Evolutionary conservation across 2,888 invertebrate species (phyloP), one percentile per base, ranked within the genome.

Genomic region (Watsonalla binaria): DNA sequence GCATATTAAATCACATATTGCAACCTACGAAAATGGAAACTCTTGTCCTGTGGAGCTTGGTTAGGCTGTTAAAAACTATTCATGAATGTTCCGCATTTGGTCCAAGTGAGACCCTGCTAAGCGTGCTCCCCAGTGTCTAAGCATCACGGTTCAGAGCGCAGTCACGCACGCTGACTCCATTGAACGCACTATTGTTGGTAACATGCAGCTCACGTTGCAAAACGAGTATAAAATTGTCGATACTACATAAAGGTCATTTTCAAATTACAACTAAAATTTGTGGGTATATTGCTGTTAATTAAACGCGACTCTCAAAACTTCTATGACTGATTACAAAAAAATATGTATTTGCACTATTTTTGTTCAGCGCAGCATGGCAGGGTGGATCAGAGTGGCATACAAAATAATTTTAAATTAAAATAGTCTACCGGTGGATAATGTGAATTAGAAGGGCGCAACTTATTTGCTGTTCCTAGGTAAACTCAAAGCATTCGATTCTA

Each of bases 111-210:
- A 37, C 48, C 51, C 51, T 51, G 33, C 53, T 53, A 60, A 66
- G 64, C 67, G 61, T 63, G 67, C 69, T 67, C 67, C 61, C 65
- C 65, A 69, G 65, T 69, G 68, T 68, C 57, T 66, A 24, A 24
- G 74, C 66, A 76, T 62, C 83, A 86, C 82, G 87, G 86, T 86
- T 87, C 88, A 86, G 78, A 63, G 72, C 63, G 56, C 74, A 58
- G 87, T 86, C 83, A 87, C 82, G 87, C 80, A 60, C 76, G 81
- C 82, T 85, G 84, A 69, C 62, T 70, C 60, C 70, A 66, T 70
- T 80, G 24, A 47, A 47, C 13, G 34, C 35, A 51, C 34, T 34
- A 45, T 45, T 46, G 51, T 34, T 46, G 14, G 13, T 34, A 46
- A 51, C 13, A 14, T 51, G 33, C 45, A 34, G 45, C 34, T 24